A percentile compares a stretch with the other conserved stretches of the same genome.
phyloP scores from a whole-genome alignment of 2,113 vertebrate genomes.

The Oplegnathus fasciatus region DNA sequence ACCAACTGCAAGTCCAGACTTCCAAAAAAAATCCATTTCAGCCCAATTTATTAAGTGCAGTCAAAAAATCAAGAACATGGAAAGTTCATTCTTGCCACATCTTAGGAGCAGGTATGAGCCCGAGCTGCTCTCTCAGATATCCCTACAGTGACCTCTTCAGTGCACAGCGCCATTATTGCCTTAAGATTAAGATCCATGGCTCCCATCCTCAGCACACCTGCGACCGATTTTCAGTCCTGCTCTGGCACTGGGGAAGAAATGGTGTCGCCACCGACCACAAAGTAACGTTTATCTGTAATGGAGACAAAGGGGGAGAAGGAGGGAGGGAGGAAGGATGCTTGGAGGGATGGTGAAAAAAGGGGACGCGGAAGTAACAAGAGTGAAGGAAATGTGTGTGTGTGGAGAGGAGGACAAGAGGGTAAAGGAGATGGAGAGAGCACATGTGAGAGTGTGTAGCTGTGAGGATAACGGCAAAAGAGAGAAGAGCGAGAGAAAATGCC shows the following conservation, averaged over 20 bases:
- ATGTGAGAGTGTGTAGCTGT: conserved; percentile 28
- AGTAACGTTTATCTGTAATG: conserved; percentile 66
- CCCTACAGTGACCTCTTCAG: conserved; percentile 56
- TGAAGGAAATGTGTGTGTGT: conserved; percentile 32
- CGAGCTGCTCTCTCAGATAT: conserved; percentile 37
- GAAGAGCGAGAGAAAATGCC: conserved; percentile 37
- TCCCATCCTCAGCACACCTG: conserved; percentile 75
- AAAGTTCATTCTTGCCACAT: conserved; percentile 43
- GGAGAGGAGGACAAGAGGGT: conserved; percentile 14
- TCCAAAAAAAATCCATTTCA: conserved; percentile 23
- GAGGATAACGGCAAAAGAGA: conserved; percentile 30
- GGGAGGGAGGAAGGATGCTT: background rate
- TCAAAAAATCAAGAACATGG: conserved; percentile 47
- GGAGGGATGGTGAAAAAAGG: conserved; percentile 13
- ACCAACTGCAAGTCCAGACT: conserved; percentile 34
- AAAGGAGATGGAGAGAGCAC: conserved; percentile 38
- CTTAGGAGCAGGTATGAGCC: conserved; percentile 25
- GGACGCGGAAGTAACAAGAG: conserved; percentile 16
- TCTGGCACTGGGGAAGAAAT: conserved; percentile 43
- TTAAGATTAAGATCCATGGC: conserved; percentile 76
- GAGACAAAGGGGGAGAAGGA: conserved; percentile 31
- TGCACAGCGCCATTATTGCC: conserved; percentile 58
- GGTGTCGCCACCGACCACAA: conserved; percentile 45
- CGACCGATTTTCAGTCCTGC: conserved; percentile 54
- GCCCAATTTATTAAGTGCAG: conserved; percentile 35